Conservation (phyloP, 2,797 vertebrate genomes). For the Lophotriccus pileatus region DNA sequence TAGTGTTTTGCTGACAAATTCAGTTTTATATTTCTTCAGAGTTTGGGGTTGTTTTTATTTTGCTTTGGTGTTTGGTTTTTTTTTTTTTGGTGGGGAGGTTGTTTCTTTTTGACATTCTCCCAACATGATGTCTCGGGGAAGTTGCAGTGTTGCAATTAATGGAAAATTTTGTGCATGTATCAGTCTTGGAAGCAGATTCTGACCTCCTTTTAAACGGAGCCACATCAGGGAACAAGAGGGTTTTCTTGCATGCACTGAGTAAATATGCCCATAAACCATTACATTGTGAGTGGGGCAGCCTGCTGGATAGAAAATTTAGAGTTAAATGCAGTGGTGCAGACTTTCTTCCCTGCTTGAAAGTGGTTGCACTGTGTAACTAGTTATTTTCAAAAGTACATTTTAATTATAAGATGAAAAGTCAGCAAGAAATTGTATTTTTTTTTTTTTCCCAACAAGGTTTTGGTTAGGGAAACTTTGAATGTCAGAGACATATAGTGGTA, state of each 20-base stretch:
- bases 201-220: neutral
- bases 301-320: neutral
- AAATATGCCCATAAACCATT: neutral
- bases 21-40: neutral
- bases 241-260: neutral
- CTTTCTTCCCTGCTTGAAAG: neutral
- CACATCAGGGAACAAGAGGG: neutral
- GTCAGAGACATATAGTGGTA: neutral
- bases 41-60: neutral
- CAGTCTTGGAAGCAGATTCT: neutral
- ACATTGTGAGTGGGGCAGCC: neutral
- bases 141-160: neutral
- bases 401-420: neutral
- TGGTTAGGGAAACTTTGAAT: neutral
- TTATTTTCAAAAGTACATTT: neutral
- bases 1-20: conserved; percentile 16
- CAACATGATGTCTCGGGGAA: neutral
- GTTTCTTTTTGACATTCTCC: neutral
- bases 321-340: neutral
- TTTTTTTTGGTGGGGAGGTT: neutral
- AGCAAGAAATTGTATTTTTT: neutral
- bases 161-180: neutral
- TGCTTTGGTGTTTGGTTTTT: neutral
- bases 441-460: neutral
- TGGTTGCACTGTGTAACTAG: neutral